Evolutionary conservation across 2,888 invertebrate genomes (phyloP).

Genomic region (Andrena praecox): DNA sequence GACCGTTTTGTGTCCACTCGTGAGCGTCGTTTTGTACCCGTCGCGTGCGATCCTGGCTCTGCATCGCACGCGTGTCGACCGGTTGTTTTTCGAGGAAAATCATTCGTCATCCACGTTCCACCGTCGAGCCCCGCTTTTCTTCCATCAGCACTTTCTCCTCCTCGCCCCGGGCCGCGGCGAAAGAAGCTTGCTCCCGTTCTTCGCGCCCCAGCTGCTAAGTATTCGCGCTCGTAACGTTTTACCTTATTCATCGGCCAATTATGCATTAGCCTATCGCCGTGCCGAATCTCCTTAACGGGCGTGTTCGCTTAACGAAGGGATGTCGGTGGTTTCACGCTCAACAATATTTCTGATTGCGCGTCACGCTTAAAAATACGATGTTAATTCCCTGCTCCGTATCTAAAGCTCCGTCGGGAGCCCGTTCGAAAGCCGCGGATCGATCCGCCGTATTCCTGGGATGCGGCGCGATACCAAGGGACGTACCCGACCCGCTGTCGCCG

Average conservation of each 20-base stretch:
- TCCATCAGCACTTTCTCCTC: neutral
- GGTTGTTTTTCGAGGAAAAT: slow-evolving; percentile 3
- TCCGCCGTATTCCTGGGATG: neutral
- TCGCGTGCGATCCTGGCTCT: neutral
- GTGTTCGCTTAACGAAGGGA: neutral
- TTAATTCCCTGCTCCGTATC: neutral
- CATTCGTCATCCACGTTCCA: slow-evolving; percentile 3
- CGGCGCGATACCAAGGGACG: neutral
- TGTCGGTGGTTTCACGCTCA: slow-evolving; percentile 1
- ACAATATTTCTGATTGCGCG: slow-evolving; percentile 15
- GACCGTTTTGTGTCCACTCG: neutral
- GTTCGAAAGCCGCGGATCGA: slow-evolving; percentile 16
- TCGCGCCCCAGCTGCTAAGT: neutral
- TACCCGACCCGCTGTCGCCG: neutral
- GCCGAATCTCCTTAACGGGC: neutral
- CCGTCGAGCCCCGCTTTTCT: neutral
- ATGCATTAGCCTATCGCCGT: neutral
- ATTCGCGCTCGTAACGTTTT: neutral
- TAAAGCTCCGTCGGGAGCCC: neutral
- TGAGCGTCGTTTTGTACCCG: neutral
- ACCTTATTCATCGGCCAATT: neutral
- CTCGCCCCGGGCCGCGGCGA: neutral
- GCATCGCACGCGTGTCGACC: slow-evolving; percentile 19
- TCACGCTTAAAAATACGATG: slow-evolving; percentile 18
- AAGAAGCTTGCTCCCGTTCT: neutral